phyloP scores from a whole-genome alignment of 2,113 vertebrate species.

The Limanda limanda region DNA sequence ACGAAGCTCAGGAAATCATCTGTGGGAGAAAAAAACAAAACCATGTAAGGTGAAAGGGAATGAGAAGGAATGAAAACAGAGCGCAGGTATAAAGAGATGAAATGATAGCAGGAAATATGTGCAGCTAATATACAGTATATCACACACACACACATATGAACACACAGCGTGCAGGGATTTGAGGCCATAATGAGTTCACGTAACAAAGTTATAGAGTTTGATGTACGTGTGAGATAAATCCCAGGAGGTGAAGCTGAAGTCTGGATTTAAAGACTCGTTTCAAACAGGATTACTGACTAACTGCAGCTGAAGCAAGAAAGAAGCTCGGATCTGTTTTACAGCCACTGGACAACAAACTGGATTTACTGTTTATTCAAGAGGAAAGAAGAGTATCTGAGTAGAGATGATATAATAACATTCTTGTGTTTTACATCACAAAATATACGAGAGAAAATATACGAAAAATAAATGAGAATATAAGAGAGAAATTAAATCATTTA shows the following conservation, averaged over 20 bases:
- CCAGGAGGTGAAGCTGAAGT: not conserved
- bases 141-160: conserved; percentile 19
- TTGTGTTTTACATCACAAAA: not conserved
- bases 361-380: too few relatives aligned
- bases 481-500: too few relatives aligned
- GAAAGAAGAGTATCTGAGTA: too few relatives aligned
- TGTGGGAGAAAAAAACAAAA: not conserved
- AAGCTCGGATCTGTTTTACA: too few relatives aligned
- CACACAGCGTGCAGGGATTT: not conserved
- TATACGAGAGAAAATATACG: too few relatives aligned
- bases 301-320: too few relatives aligned
- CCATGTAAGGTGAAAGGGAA: not conserved
- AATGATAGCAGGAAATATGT: conserved; percentile 27
- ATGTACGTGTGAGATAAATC: not conserved
- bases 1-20: not conserved
- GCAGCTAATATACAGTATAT: not conserved
- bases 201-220: not conserved
- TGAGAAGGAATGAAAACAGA: not conserved
- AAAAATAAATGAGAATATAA: too few relatives aligned
- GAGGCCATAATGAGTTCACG: not conserved
- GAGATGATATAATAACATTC: too few relatives aligned
- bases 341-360: too few relatives aligned
- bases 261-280: not conserved
- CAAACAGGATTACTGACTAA: not conserved
- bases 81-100: conserved; percentile 5